A percentile compares a stretch with the other conserved stretches of the same genome.
These are phyloP conservation scores for Polypterus senegalus DNA, from an alignment of 2,113 vertebrate species.

Conservation along the genomic window DNA sequence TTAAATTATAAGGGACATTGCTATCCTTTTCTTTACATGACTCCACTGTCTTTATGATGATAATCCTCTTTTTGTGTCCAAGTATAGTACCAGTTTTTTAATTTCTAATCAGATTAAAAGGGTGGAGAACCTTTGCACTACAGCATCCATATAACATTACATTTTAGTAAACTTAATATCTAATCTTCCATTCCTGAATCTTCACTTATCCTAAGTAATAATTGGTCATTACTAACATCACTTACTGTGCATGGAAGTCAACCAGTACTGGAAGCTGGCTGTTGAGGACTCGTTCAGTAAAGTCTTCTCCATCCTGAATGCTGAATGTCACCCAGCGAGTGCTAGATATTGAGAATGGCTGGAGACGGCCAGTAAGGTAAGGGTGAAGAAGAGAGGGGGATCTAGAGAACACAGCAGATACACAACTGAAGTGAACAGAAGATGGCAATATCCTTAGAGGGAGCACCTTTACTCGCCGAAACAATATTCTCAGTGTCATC, in stretches of 20 bases:
- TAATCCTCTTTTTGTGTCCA: too few relatives aligned
- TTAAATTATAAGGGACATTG: too few relatives aligned
- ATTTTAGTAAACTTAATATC: too few relatives aligned
- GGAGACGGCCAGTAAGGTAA: conserved; percentile 12
- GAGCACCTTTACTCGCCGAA: conserved; percentile 47
- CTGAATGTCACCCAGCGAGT: conserved; percentile 60
- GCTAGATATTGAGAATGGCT: conserved; percentile 19
- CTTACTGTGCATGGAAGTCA: conserved; percentile 92
- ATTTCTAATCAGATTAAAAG: too few relatives aligned
- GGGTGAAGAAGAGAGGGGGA: conserved; percentile 17
- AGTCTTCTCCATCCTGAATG: conserved; percentile 81
- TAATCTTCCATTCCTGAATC: too few relatives aligned
- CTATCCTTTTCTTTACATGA: too few relatives aligned
- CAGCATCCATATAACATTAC: too few relatives aligned
- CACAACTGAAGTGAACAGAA: too few relatives aligned
- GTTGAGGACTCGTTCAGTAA: conserved; percentile 83
- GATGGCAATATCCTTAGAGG: conserved; percentile 14
- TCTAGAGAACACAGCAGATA: conserved; percentile 18
- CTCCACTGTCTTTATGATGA: too few relatives aligned
- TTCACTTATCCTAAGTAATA: too few relatives aligned
- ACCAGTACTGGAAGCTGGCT: conserved; percentile 75
- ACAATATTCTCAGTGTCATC: conserved; percentile 77
- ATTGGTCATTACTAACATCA: conserved; percentile 16
- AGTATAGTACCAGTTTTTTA: too few relatives aligned
- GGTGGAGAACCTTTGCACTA: too few relatives aligned